These are phyloP conservation scores for Polypedilum pembai DNA, from an alignment of 1,140 invertebrate genomes.

Conservation along the genomic window DNA sequence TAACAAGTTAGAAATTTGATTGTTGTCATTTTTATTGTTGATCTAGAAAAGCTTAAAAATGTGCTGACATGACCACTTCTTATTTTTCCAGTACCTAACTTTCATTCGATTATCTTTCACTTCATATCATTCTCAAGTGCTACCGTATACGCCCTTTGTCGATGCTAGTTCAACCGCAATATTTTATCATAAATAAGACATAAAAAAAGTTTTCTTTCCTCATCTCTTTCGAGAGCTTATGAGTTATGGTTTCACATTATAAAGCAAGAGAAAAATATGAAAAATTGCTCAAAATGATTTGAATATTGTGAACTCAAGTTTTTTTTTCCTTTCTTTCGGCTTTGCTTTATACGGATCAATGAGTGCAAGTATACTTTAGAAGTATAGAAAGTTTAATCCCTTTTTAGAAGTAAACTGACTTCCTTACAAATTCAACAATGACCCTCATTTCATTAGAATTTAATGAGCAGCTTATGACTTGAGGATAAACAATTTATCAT, in stretches of 20 bases:
- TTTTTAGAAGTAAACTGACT: neutral
- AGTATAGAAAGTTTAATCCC: neutral
- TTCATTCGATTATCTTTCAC: neutral
- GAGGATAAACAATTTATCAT: constrained; percentile 4
- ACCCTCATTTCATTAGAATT: constrained; percentile 3
- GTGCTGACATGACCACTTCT: no score
- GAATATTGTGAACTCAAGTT: neutral
- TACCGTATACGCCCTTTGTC: neutral
- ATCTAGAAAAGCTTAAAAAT: no score
- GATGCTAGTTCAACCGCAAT: neutral
- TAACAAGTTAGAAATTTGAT: no score
- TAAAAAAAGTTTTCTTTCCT: neutral
- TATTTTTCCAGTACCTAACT: neutral
- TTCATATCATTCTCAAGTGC: neutral
- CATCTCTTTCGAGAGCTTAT: neutral
- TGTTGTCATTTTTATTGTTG: no score
- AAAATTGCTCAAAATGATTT: neutral
- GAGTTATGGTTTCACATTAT: constrained; percentile 17
- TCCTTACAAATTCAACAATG: neutral
- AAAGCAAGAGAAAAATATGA: neutral
- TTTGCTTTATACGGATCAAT: constrained; percentile 9
- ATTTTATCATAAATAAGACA: constrained; percentile 20
- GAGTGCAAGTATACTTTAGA: neutral
- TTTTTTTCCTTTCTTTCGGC: neutral
- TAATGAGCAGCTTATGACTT: neutral